Percentiles rank a stretch among this genome's conserved stretches.
Evolutionary conservation across 2,113 vertebrate genomes (phyloP).

Genomic region (Tyrannus savana): DNA sequence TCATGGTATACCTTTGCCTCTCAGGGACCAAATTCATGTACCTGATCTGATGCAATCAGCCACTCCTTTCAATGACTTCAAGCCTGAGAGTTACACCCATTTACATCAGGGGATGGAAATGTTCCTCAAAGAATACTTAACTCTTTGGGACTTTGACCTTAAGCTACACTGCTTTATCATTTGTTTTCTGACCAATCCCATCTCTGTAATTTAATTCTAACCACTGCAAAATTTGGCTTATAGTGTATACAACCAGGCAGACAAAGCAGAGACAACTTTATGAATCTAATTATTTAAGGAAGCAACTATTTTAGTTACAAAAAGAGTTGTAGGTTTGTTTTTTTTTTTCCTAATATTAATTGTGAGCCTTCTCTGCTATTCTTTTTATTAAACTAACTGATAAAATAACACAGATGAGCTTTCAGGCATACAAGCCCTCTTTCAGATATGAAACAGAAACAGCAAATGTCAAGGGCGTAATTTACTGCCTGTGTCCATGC

Average conservation of each 20-base stretch:
- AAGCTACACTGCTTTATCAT: not conserved
- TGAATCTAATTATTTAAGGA: slow-evolving; percentile 19
- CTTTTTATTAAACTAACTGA: not conserved
- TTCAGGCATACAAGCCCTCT: not conserved
- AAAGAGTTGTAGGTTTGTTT: not conserved
- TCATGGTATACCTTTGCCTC: not conserved
- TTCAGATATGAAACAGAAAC: slow-evolving; percentile 6
- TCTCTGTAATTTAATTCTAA: slow-evolving; percentile 15
- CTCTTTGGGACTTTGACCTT: slow-evolving; percentile 14
- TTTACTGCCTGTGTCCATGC: not conserved
- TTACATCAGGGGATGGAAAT: slow-evolving; percentile 8
- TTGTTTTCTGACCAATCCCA: slow-evolving; percentile 17
- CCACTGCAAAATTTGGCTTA: slow-evolving; percentile 4
- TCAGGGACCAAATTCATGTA: not conserved
- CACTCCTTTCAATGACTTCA: slow-evolving; percentile 22
- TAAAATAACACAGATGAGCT: not conserved
- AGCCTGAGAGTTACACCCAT: slow-evolving; percentile 29
- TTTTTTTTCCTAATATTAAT: slow-evolving; percentile 1
- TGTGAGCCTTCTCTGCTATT: not conserved
- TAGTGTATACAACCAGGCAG: not conserved
- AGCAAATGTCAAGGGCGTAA: not conserved
- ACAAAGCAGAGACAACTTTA: not conserved
- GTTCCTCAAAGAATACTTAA: slow-evolving; percentile 2
- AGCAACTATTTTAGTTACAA: slow-evolving; percentile 17
- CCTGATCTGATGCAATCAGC: slow-evolving; percentile 48